These are phyloP conservation scores for Alcis repandata DNA, from an alignment of 2,888 invertebrate species.

Conservation along the genomic window DNA sequence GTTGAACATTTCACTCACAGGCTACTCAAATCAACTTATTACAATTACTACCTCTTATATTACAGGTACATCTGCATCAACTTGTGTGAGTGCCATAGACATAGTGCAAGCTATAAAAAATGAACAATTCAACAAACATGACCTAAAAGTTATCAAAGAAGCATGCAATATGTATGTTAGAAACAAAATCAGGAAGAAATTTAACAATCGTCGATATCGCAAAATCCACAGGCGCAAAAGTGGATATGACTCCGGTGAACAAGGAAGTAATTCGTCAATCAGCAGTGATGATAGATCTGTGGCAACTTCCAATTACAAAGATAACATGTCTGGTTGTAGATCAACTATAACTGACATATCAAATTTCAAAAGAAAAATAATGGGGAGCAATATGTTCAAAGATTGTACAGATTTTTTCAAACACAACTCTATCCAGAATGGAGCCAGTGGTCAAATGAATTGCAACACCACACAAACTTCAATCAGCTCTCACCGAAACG, in stretches of 20 bases:
- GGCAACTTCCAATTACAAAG: constrained; percentile 55
- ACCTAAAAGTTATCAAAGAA: constrained; percentile 63
- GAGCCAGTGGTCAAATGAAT: constrained; percentile 41
- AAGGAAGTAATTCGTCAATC: constrained; percentile 71
- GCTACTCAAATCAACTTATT: background rate
- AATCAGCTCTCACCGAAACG: constrained; percentile 23
- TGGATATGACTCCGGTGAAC: constrained; percentile 71
- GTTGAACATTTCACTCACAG: too few relatives aligned
- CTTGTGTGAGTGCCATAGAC: constrained; percentile 62
- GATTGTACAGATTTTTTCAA: constrained; percentile 59
- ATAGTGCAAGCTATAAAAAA: constrained; percentile 67
- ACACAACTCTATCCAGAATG: constrained; percentile 58
- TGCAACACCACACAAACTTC: constrained; percentile 29
- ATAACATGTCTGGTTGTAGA: constrained; percentile 56
- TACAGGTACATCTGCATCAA: constrained; percentile 59
- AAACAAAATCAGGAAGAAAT: constrained; percentile 55
- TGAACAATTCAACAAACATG: constrained; percentile 64
- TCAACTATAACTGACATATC: constrained; percentile 57
- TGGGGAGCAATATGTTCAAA: constrained; percentile 56
- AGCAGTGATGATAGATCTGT: constrained; percentile 72
- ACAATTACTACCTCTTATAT: background rate
- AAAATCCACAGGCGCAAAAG: constrained; percentile 60
- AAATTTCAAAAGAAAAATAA: constrained; percentile 53
- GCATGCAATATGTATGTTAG: constrained; percentile 64
- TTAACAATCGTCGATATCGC: constrained; percentile 62